phyloP scores from a whole-genome alignment of 2,113 vertebrate species.

The Mormyrus iriodes region DNA sequence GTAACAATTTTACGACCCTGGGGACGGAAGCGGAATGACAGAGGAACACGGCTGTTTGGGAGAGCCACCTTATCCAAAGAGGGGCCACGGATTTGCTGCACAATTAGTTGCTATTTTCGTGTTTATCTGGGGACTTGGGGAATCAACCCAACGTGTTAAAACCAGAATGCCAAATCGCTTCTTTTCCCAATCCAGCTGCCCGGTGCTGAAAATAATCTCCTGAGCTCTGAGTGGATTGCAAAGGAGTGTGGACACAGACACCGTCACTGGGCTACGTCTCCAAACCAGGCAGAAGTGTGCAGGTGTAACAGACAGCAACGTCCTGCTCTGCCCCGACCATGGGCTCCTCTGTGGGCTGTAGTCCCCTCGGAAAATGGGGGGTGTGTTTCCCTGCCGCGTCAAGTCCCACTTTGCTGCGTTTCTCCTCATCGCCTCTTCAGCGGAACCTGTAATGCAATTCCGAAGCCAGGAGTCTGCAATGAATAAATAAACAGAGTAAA shows the following conservation, averaged over 20 bases:
- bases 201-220: background rate
- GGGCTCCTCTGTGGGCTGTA: background rate
- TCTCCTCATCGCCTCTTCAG: background rate
- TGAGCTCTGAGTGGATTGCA: background rate
- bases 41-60: background rate
- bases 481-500: background rate
- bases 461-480: background rate
- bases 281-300: background rate
- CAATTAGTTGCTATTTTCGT: background rate
- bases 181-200: background rate
- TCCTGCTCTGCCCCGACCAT: background rate
- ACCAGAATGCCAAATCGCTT: background rate
- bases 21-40: background rate
- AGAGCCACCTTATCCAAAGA: background rate
- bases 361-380: background rate
- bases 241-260: background rate
- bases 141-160: background rate
- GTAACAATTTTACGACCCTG: background rate
- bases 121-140: background rate
- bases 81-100: background rate
- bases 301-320: background rate
- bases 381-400: background rate
- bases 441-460: background rate
- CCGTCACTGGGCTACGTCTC: background rate
- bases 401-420: background rate